A percentile compares a stretch with the other conserved stretches of the same genome.
These are phyloP conservation scores for Herpailurus yagouaroundi DNA, from an alignment of 2,113 vertebrate species.

Conservation along the genomic window DNA sequence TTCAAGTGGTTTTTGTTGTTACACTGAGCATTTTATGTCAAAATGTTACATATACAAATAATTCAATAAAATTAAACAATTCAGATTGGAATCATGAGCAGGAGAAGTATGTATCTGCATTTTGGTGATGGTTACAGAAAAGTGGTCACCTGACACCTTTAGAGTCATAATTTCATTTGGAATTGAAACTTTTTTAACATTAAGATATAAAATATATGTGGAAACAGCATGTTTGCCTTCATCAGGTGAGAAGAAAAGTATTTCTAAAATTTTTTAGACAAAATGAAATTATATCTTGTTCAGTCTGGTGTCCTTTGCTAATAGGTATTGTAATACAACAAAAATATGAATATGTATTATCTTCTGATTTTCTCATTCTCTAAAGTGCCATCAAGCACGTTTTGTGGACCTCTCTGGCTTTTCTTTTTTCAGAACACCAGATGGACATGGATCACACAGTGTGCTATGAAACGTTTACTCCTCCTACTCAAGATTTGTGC, in stretches of 20 bases:
- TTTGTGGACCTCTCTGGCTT: conserved; percentile 48
- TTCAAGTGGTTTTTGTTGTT: neutral
- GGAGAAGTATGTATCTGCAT: neutral
- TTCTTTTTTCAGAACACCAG: conserved; percentile 63
- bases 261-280: neutral
- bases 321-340: neutral
- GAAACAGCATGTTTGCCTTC: neutral
- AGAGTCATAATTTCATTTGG: neutral
- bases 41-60: neutral
- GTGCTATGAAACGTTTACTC: conserved; percentile 56
- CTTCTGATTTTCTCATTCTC: neutral
- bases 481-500: conserved; percentile 67
- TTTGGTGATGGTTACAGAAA: neutral
- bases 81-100: neutral
- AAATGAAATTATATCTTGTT: neutral
- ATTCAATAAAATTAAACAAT: neutral
- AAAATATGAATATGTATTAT: neutral
- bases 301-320: neutral
- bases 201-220: neutral
- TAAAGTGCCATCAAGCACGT: neutral
- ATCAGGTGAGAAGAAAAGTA: neutral
- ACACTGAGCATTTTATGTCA: neutral
- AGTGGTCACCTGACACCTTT: neutral
- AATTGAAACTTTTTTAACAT: neutral
- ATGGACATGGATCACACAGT: conserved; percentile 62